Conservation (phyloP, 2,113 vertebrate species). For the Peromyscus maniculatus region DNA sequence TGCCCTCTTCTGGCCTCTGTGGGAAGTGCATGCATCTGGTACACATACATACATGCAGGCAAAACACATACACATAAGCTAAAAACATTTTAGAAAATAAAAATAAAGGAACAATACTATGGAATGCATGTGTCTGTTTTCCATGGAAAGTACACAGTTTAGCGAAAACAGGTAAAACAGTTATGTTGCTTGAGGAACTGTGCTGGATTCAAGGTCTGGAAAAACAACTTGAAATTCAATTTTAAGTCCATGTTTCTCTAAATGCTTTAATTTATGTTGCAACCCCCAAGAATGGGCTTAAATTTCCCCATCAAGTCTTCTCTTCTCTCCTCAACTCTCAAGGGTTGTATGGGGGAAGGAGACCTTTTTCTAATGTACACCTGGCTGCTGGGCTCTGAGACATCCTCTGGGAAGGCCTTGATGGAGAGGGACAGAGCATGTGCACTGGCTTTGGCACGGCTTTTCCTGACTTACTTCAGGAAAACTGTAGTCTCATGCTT, state of each 20-base stretch:
- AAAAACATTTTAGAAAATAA: not conserved
- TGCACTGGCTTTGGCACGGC: not conserved
- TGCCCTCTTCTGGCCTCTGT: not conserved
- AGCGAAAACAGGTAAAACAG: not conserved
- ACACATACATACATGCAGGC: not conserved
- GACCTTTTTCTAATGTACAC: not conserved
- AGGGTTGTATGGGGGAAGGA: rapidly evolving
- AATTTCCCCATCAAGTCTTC: not conserved
- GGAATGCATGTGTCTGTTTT: not conserved
- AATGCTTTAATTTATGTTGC: not conserved
- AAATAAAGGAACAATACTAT: not conserved
- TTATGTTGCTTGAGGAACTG: not conserved
- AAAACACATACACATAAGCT: not conserved
- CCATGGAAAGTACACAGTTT: not conserved
- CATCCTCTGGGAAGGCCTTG: not conserved
- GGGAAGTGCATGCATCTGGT: not conserved
- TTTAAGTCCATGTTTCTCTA: not conserved
- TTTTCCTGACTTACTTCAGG: not conserved
- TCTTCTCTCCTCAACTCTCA: not conserved
- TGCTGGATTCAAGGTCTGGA: not conserved
- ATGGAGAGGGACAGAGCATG: not conserved
- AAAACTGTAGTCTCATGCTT: not conserved
- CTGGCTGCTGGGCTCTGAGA: not conserved
- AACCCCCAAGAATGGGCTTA: not conserved
- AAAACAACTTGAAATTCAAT: not conserved